Conservation (phyloP, 1,140 invertebrate species). For the Drosophila pallidifrons region DNA sequence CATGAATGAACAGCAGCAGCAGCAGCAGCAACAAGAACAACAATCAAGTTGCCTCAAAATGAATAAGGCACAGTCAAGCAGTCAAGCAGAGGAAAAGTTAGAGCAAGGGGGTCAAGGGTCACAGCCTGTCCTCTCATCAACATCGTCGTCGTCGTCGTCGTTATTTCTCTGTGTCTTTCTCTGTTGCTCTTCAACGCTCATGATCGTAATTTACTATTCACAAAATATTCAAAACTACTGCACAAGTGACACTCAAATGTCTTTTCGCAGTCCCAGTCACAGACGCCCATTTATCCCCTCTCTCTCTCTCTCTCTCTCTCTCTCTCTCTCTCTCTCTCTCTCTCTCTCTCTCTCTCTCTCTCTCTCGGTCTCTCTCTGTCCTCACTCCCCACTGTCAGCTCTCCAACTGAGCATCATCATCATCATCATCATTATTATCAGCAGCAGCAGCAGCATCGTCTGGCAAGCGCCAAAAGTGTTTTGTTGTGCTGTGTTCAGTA, state of each 20-base stretch:
- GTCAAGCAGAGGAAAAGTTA: no score
- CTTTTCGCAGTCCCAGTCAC: slow-evolving; percentile 68
- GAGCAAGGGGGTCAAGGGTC: not conserved
- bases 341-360: no score
- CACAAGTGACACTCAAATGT: slow-evolving; percentile 81
- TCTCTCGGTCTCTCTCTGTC: no score
- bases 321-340: no score
- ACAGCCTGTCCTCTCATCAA: slow-evolving; percentile 10
- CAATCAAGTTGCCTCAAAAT: slow-evolving; percentile 50
- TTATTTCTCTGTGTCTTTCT: not conserved
- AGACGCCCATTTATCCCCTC: slow-evolving; percentile 5
- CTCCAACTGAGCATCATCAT: slow-evolving; percentile 25
- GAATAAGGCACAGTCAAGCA: slow-evolving; percentile 19
- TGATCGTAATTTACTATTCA: slow-evolving; percentile 80
- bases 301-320: not conserved
- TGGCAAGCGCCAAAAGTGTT: slow-evolving; percentile 75
- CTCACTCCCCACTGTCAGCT: not conserved
- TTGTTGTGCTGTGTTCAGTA: slow-evolving; percentile 9
- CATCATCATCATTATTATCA: slow-evolving; percentile 2
- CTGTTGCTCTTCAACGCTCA: slow-evolving; percentile 31
- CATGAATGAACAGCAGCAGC: slow-evolving; percentile 46
- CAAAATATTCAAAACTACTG: slow-evolving; percentile 81
- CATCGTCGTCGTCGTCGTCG: not conserved
- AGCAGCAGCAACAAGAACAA: slow-evolving; percentile 21
- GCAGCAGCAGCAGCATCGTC: slow-evolving; percentile 29